These are phyloP conservation scores for Oncorhynchus tshawytscha DNA, from an alignment of 2,113 vertebrate species.

Conservation along the genomic window DNA sequence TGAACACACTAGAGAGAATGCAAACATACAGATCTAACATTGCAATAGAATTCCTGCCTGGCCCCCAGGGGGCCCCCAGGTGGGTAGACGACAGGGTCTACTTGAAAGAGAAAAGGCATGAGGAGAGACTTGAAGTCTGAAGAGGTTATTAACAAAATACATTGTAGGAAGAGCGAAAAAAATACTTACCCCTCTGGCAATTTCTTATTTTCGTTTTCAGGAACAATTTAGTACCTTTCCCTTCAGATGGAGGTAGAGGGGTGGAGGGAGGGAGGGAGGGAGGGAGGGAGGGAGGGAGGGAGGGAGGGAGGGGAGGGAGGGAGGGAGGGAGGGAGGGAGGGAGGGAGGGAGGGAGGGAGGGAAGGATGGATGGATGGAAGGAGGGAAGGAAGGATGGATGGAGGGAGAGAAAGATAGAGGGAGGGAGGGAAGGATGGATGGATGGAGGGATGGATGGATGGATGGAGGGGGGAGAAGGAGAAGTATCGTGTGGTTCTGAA, in stretches of 20 bases:
- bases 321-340: neutral
- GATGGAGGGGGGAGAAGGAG: neutral
- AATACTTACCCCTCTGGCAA: conserved; percentile 60
- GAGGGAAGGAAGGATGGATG: conserved; percentile 4
- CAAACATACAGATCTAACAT: conserved; percentile 70
- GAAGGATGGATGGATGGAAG: conserved; percentile 7
- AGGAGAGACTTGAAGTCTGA: conserved; percentile 73
- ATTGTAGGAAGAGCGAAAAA: conserved; percentile 50
- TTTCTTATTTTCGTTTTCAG: conserved; percentile 55
- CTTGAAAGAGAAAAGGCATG: conserved; percentile 68
- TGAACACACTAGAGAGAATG: conserved; percentile 57
- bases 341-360: neutral
- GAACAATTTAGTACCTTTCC: conserved; percentile 72
- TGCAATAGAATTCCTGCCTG: conserved; percentile 67
- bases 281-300: conserved; percentile 15
- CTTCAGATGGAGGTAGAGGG: conserved; percentile 45
- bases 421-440: conserved; percentile 25
- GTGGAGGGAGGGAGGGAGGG: neutral
- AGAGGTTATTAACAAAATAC: conserved; percentile 82
- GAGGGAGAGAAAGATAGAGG: neutral
- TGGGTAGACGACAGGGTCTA: conserved; percentile 68
- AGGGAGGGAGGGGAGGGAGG: conserved; percentile 21
- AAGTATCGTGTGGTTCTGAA: conserved; percentile 51
- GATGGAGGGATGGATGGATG: neutral
- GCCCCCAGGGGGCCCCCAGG: conserved; percentile 55